Conservation (phyloP, 2,113 vertebrate species). For the Archocentrus centrarchus region DNA sequence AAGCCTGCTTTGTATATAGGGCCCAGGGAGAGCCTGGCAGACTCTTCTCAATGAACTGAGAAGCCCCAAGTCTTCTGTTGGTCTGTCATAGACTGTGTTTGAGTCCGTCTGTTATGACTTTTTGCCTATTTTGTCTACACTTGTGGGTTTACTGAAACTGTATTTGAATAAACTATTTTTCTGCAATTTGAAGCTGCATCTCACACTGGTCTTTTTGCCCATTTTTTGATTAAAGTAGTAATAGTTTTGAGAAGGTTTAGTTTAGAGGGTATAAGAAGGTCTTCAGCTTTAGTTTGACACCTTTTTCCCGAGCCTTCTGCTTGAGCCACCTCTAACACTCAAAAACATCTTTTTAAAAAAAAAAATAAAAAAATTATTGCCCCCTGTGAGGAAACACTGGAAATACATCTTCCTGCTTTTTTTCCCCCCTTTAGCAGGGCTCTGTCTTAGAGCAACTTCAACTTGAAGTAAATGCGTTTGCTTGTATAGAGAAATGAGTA, state of each 20-base stretch:
- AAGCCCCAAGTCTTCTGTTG: fast-evolving
- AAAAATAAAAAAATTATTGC: neutral
- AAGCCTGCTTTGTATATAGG: too few species aligned
- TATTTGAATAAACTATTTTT: too few species aligned
- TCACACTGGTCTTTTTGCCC: too few species aligned
- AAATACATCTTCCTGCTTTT: neutral
- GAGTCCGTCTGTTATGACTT: neutral
- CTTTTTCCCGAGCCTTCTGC: neutral
- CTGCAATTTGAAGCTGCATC: too few species aligned
- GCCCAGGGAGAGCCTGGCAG: neutral
- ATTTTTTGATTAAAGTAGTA: too few species aligned
- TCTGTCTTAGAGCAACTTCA: neutral
- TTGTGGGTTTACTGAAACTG: too few species aligned
- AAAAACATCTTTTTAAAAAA: neutral
- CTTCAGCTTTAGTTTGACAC: neutral
- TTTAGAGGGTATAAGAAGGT: neutral
- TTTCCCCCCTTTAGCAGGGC: neutral
- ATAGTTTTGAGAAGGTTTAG: too few species aligned
- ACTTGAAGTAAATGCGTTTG: neutral
- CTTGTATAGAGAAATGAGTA: neutral
- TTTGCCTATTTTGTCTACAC: too few species aligned
- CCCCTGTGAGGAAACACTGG: neutral
- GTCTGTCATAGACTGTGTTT: neutral
- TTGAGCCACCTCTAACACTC: neutral
- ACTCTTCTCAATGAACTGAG: neutral